Evolutionary conservation across 2,888 invertebrate genomes (phyloP).

Genomic region (Bembecia ichneumoniformis): DNA sequence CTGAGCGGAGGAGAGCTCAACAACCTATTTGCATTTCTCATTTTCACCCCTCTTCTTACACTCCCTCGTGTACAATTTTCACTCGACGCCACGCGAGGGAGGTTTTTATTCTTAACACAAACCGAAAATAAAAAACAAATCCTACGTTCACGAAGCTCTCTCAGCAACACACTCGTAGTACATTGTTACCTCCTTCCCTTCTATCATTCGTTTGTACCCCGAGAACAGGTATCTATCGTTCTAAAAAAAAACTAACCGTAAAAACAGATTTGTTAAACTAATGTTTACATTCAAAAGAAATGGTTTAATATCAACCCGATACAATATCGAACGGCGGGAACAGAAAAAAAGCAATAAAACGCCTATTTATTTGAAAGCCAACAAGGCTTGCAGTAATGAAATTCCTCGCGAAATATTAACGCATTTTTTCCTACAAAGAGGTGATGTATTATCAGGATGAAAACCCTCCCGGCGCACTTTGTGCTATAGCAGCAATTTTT

Average conservation of each 20-base stretch:
- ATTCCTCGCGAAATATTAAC: conserved; percentile 65
- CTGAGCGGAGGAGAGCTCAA: conserved; percentile 41
- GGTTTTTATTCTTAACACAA: conserved; percentile 22
- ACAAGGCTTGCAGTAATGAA: conserved; percentile 61
- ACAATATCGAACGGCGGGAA: conserved; percentile 43
- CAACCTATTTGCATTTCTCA: conserved; percentile 66
- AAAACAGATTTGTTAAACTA: background rate
- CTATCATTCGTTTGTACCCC: background rate
- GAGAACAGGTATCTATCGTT: too few species aligned
- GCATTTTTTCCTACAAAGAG: conserved; percentile 60
- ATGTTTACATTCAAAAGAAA: background rate
- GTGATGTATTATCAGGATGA: conserved; percentile 47
- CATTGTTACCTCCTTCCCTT: background rate
- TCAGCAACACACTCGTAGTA: background rate
- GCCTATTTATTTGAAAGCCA: conserved; percentile 65
- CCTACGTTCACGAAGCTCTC: background rate
- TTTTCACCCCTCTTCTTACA: conserved; percentile 54
- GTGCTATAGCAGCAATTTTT: conserved; percentile 18
- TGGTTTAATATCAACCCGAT: conserved; percentile 38
- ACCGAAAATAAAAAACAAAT: conserved; percentile 1
- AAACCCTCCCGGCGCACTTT: conserved; percentile 14
- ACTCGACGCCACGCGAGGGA: conserved; percentile 31
- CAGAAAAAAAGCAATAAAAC: conserved; percentile 62
- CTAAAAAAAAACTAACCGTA: too few species aligned
- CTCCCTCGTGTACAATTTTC: conserved; percentile 51